Evolutionary conservation across 2,888 invertebrate species (phyloP).

Genomic region (Colletes collaris): DNA sequence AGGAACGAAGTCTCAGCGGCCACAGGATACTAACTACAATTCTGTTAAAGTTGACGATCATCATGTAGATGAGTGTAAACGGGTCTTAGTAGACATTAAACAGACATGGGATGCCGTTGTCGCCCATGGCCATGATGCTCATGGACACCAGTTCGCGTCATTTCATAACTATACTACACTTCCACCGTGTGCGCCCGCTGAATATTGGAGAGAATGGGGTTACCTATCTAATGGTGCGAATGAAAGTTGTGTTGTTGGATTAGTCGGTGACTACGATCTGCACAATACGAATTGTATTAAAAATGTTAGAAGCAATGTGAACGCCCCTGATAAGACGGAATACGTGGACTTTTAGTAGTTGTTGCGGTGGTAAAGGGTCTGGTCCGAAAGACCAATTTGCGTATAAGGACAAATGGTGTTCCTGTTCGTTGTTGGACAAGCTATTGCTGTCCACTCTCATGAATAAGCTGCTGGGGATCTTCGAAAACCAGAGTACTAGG

Average conservation of each 20-base stretch:
- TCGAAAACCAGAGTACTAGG: background rate
- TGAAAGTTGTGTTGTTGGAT: background rate
- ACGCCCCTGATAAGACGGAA: background rate
- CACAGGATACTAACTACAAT: too few relatives aligned
- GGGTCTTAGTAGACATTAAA: too few relatives aligned
- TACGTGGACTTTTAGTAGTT: background rate
- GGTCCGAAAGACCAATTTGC: background rate
- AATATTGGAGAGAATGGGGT: background rate
- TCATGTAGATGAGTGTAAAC: too few relatives aligned
- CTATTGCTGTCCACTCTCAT: background rate
- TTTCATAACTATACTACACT: background rate
- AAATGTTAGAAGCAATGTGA: background rate
- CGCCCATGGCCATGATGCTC: background rate
- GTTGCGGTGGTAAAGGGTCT: background rate
- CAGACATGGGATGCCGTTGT: background rate
- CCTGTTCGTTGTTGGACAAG: background rate
- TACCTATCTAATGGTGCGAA: background rate
- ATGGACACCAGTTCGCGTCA: background rate
- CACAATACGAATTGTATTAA: background rate
- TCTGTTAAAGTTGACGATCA: too few relatives aligned
- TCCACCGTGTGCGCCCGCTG: background rate
- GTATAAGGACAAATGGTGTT: background rate
- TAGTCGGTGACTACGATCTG: background rate
- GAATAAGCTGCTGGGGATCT: background rate
- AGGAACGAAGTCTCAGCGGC: too few relatives aligned